Evolutionary conservation across 2,113 vertebrate species (phyloP).

Genomic region (Xenopus tropicalis): UCB_Xtro_10.0 CM004444.2:123332001-123332500

Average conservation of each 20-base stretch:
- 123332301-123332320: conserved; percentile 30
- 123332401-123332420: too few relatives aligned
- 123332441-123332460: too few relatives aligned
- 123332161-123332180: conserved; percentile 49
- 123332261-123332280: conserved; percentile 55
- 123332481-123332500: too few relatives aligned
- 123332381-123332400: too few relatives aligned
- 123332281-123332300: conserved; percentile 53
- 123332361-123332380: too few relatives aligned
- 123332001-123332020: conserved; percentile 50
- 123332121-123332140: conserved; percentile 73
- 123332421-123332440: too few relatives aligned
- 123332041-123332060: conserved; percentile 58
- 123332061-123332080: conserved; percentile 70
- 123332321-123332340: neutral
- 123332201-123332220: conserved; percentile 49
- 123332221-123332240: conserved; percentile 63
- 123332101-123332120: conserved; percentile 59
- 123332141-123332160: conserved; percentile 67
- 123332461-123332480: too few relatives aligned
- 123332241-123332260: conserved; percentile 53
- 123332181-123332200: conserved; percentile 47
- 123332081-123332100: conserved; percentile 56
- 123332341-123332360: too few relatives aligned
- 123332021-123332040: conserved; percentile 66